Base-by-base conservation (phyloP, 2,888 invertebrate species). In the Cylindroiulus punctatus region DNA sequence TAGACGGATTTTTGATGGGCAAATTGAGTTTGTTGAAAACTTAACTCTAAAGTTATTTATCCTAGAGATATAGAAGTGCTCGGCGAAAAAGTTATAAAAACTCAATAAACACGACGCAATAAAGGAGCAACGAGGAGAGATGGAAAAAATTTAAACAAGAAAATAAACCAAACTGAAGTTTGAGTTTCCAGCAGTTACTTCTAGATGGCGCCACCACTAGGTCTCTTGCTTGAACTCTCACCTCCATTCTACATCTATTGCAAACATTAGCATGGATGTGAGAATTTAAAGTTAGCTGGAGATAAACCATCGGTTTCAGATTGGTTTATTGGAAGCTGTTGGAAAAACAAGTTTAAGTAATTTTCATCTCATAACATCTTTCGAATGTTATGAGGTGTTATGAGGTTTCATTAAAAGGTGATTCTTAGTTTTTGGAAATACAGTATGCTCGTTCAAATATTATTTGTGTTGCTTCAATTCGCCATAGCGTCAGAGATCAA, bases 1-100 rank as follows among this genome's bases (percentile, higher is more conserved):
- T 32, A 76, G 30, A 30, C 76, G 30, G 76, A 76, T 12, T 76
- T 76, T 76, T 76, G 30, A 76, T 30, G 76, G 76, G 30, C 17
- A 76, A 76, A 76, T 76, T 76, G 76, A 76, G 76, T 76, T 76
- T 76, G 76, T 76, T 76, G 76, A 76, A 76, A 76, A 76, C 76
- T 76, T 76, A 76, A 76, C 76, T 76, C 76, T 30, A 17, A 76
- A 76, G 76, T 76, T 76, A 76, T 76, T 76, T 76, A 65, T 76
- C 76, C 76, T 17, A 30, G 30, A 30, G 30, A 76, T 10, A 30
- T 76, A 30, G 76, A 76, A 30, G 32, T 17, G 14, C 76, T 76
- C 26, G 76, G 4, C 12, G 26, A 65, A 65, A 65, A 65, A 65
- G 57, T 22, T 22, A 65, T 65, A 65, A 65, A 76, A 76, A 76